A percentile compares a stretch with the other conserved stretches of the same genome.
phyloP scores from a whole-genome alignment of 2,888 invertebrate genomes.

The Tetheella fluctuosa region DNA sequence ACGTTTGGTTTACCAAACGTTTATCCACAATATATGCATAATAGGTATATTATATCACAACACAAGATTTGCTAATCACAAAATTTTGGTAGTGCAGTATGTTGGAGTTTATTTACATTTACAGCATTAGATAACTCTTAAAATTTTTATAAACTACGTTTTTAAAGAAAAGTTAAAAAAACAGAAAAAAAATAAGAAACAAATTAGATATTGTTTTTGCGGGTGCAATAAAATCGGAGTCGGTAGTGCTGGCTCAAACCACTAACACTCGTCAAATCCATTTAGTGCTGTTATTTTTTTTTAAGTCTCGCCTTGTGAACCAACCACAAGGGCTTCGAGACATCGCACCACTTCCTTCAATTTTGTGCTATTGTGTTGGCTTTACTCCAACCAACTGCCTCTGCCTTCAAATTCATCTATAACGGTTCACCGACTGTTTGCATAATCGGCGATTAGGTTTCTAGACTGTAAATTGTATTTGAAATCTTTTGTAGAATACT shows the following conservation, averaged over 20 bases:
- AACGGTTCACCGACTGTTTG: neutral
- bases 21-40: too few relatives aligned
- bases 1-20: too few relatives aligned
- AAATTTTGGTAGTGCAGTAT: neutral
- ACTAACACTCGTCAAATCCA: slow-evolving; percentile 4
- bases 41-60: too few relatives aligned
- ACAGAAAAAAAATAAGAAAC: neutral
- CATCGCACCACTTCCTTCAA: neutral
- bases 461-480: neutral
- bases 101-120: neutral
- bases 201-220: neutral
- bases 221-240: slow-evolving; percentile 5
- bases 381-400: neutral
- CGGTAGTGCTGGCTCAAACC: neutral
- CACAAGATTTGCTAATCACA: too few relatives aligned
- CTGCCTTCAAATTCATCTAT: slow-evolving; percentile 2
- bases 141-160: neutral
- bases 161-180: neutral
- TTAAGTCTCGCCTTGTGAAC: neutral
- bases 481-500: too few relatives aligned
- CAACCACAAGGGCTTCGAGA: neutral
- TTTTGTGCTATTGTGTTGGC: neutral
- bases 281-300: neutral
- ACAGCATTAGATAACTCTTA: neutral
- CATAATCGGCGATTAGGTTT: neutral